phyloP scores from a whole-genome alignment of 2,888 invertebrate genomes.

The Seira ritae region DNA sequence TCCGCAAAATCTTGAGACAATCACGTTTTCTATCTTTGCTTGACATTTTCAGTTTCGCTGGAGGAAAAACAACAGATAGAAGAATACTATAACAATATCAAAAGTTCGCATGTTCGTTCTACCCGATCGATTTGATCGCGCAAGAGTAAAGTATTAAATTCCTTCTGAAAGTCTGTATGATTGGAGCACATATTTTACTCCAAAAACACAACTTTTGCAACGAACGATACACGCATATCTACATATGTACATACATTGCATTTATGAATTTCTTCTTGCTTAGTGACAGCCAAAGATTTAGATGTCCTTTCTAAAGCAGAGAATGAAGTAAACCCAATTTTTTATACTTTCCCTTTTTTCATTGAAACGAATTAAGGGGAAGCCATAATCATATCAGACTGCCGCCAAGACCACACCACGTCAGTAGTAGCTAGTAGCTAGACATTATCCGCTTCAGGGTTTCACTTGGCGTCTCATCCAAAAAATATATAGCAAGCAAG shows the following conservation, averaged over 20 bases:
- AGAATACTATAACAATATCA: too few species aligned
- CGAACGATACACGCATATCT: too few species aligned
- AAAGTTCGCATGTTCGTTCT: too few species aligned
- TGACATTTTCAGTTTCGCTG: neutral
- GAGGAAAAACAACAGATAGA: constrained; percentile 1
- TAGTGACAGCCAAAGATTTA: neutral
- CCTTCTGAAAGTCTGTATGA: too few species aligned
- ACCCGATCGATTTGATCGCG: too few species aligned
- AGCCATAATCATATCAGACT: constrained; percentile 10
- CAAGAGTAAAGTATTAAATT: too few species aligned
- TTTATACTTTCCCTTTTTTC: neutral
- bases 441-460: constrained; percentile 6
- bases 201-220: too few species aligned
- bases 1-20: neutral
- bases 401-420: constrained; percentile 13
- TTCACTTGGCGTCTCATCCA: constrained; percentile 13
- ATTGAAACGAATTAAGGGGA: neutral
- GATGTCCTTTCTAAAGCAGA: neutral
- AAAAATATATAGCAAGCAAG: neutral
- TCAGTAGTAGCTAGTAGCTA: neutral
- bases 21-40: neutral
- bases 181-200: too few species aligned
- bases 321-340: neutral
- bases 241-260: neutral
- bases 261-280: neutral